Evolutionary conservation across 1,140 invertebrate genomes (phyloP).

Genomic region (Drosophila suzukii): DNA sequence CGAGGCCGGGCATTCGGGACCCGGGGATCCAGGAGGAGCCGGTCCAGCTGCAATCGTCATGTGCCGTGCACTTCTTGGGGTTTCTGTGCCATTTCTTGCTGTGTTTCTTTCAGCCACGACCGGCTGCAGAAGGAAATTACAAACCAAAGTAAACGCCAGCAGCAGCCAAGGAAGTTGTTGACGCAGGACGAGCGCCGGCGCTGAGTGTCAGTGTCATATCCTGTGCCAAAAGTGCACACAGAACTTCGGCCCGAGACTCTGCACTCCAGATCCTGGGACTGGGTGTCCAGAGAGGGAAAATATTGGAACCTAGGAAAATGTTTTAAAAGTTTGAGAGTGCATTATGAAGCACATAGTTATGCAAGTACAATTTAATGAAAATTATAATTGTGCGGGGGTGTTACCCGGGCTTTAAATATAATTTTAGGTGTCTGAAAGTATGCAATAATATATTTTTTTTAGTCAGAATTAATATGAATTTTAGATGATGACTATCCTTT

Average conservation of each 20-base stretch:
- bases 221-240: constrained; percentile 80
- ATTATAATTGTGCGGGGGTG: too few species aligned
- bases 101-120: constrained; percentile 64
- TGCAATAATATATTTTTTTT: too few species aligned
- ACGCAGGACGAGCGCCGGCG: constrained; percentile 71
- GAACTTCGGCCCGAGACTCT: constrained; percentile 31
- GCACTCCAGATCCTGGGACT: constrained; percentile 11
- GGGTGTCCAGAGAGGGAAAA: constrained; percentile 2
- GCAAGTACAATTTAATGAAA: too few species aligned
- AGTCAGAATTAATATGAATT: too few species aligned
- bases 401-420: too few species aligned
- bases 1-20: not conserved
- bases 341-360: too few species aligned
- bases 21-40: not conserved
- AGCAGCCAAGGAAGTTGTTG: constrained; percentile 76
- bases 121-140: constrained; percentile 77
- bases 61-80: constrained; percentile 64
- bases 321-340: too few species aligned
- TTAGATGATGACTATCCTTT: too few species aligned
- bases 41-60: constrained; percentile 69
- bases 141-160: constrained; percentile 80
- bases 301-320: not conserved
- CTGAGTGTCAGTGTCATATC: constrained; percentile 81
- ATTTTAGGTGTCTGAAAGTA: too few species aligned
- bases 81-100: constrained; percentile 60